Base-by-base conservation (phyloP, 1,140 invertebrate species). In the Cotesia typhae region DNA sequence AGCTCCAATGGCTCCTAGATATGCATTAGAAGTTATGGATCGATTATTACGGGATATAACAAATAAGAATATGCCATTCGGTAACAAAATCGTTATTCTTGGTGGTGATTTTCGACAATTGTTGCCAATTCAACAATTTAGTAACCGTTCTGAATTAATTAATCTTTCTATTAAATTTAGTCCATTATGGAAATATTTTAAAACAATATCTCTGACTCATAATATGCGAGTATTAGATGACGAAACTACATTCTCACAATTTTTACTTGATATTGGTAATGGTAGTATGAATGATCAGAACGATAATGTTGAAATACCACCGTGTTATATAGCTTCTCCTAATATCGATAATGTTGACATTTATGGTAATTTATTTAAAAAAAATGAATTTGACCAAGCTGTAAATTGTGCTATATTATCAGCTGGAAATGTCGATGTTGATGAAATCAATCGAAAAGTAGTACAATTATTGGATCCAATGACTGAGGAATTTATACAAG, bases 381-480 rank as follows among this genome's bases (percentile, higher is more conserved):
- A 55, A 55, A 55, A 55, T 14, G 12, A 14, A 14, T 55, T 14
- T 17, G 10, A 55, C 4, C 53, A 55, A 55, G 12, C 17, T 14
- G 17, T 0, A 14, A 55, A 55, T 55, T 14, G 12, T 12, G 53
- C 10, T 14, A 55, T 55, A 55, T 55, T 55, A 55, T 55, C 53
- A 14, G 12, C 12, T 14, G 1, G 53, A 55, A 55, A 55, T 72
- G 60, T 66, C 5, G 52, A 71, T 65, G 76, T 75, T 35, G 57
- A 75, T n/a, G 47, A 74, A 67, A 74, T 77, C 4, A 79, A 80
- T 66, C 53, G 72, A 12, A 63, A 64, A 63, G 72, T 76, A n/a
- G 14, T 80, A 17, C 59, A 67, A 47, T 20, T 67, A 73, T 68
- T 60, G 4, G 51, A 66, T 17, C 17, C 17, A 17, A 17, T 17